phyloP scores from a whole-genome alignment of 2,113 vertebrate species.

The Saguinus imperator region DNA sequence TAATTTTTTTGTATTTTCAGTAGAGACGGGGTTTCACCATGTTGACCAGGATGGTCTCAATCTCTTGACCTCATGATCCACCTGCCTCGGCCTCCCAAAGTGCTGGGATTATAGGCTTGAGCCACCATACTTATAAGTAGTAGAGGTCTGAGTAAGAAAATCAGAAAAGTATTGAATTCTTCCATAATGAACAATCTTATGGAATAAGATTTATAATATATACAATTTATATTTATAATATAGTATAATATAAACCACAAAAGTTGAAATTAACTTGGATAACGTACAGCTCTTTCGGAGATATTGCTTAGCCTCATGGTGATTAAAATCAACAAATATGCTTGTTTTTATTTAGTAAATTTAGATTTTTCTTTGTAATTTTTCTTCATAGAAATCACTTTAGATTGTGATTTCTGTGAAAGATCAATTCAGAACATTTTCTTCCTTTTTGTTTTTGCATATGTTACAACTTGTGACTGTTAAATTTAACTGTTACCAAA shows the following conservation, averaged over 20 bases:
- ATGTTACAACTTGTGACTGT: not conserved
- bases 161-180: not conserved
- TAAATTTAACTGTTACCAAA: not conserved
- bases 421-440: not conserved
- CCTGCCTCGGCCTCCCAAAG: too few relatives aligned
- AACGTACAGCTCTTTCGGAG: not conserved
- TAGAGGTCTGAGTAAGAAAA: not conserved
- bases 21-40: too few relatives aligned
- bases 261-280: constrained; percentile 43
- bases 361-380: not conserved
- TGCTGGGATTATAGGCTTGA: too few relatives aligned
- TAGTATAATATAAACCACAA: not conserved
- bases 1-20: too few relatives aligned
- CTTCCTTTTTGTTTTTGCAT: not conserved
- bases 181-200: not conserved
- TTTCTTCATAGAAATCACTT: not conserved
- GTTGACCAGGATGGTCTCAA: too few relatives aligned
- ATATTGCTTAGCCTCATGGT: not conserved
- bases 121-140: not conserved
- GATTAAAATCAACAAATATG: not conserved
- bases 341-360: constrained; percentile 24
- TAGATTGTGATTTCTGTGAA: not conserved
- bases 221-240: too few relatives aligned
- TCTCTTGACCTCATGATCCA: too few relatives aligned
- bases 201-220: too few relatives aligned